phyloP scores from a whole-genome alignment of 2,797 vertebrate species.

The Acipenser transmontanus region DNA sequence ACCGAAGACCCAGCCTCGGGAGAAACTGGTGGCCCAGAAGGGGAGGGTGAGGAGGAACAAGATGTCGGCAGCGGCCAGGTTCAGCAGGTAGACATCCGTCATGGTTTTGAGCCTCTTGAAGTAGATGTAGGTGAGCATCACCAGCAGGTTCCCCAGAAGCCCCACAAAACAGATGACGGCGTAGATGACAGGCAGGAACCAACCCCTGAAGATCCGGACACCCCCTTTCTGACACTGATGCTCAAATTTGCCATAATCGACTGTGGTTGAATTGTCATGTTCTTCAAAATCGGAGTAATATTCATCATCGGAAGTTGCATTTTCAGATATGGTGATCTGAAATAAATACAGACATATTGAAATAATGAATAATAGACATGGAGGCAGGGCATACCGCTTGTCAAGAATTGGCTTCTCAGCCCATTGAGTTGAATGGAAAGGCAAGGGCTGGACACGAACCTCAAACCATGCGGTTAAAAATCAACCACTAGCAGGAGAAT shows the following conservation, averaged over 20 bases:
- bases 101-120: constrained; percentile 92
- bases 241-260: constrained; percentile 55
- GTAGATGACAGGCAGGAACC: constrained; percentile 76
- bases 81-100: constrained; percentile 87
- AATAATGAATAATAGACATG: no score
- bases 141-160: constrained; percentile 78
- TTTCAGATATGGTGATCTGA: no score
- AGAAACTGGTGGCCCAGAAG: constrained; percentile 77
- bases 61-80: constrained; percentile 83
- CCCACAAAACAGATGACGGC: constrained; percentile 74
- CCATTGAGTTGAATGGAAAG: no score
- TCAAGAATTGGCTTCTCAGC: no score
- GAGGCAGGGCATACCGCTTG: no score
- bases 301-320: constrained; percentile 12
- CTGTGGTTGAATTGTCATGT: constrained; percentile 13
- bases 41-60: constrained; percentile 82
- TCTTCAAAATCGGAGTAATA: constrained; percentile 1
- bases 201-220: constrained; percentile 66
- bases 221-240: constrained; percentile 53
- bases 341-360: no score
- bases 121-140: constrained; percentile 82
- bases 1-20: constrained; percentile 69
- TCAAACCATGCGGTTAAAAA: no score
- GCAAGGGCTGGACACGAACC: no score
- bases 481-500: no score